Evolutionary conservation across 2,113 vertebrate species (phyloP).

Genomic region (Solenodon paradoxus): DNA sequence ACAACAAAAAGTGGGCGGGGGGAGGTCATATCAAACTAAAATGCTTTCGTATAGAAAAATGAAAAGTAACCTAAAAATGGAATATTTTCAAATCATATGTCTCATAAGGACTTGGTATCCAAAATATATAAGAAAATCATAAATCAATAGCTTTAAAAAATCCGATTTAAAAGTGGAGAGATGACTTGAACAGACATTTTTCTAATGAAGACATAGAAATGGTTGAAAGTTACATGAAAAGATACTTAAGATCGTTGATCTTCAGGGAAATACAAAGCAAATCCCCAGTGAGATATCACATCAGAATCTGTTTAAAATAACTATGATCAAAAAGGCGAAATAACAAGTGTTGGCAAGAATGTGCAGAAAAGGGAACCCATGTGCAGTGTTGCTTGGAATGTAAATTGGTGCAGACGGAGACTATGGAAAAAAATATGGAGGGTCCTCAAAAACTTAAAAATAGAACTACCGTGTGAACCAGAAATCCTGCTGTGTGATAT

Average conservation of each 20-base stretch:
- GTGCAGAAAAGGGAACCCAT: background rate
- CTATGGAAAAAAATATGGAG: background rate
- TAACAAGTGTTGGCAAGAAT: background rate
- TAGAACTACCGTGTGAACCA: background rate
- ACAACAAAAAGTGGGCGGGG: background rate
- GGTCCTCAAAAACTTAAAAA: no score
- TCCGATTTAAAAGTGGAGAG: background rate
- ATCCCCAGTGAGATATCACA: background rate
- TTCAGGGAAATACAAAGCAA: background rate
- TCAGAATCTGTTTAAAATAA: background rate
- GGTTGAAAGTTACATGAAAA: background rate
- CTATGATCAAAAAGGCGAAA: background rate
- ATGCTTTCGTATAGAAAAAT: background rate
- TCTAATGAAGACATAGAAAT: no score
- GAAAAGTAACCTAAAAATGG: background rate
- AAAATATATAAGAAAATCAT: background rate
- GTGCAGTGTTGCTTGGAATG: background rate
- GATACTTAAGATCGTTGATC: background rate
- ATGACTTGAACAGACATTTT: background rate
- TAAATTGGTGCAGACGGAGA: background rate
- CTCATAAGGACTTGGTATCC: background rate
- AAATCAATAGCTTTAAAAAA: no score
- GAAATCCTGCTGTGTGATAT: background rate
- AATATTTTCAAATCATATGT: background rate
- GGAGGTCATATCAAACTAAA: background rate